Conservation (phyloP, 2,113 vertebrate genomes). For the Thunnus thynnus region DNA sequence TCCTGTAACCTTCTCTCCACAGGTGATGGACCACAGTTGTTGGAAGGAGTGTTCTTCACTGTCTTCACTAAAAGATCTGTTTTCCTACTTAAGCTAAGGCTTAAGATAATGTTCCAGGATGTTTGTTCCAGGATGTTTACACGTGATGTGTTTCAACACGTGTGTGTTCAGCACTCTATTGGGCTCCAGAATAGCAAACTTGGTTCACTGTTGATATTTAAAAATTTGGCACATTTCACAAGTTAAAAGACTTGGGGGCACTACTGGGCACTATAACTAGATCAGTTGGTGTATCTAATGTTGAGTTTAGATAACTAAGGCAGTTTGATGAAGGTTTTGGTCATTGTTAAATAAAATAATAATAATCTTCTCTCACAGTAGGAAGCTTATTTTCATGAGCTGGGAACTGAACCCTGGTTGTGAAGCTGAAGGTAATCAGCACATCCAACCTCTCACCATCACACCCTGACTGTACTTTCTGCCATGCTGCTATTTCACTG, state of each 20-base stretch:
- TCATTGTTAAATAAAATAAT: not conserved
- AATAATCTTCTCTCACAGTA: not conserved
- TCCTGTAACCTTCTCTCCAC: not conserved
- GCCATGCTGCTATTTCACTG: slow-evolving; percentile 43
- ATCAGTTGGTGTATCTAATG: not conserved
- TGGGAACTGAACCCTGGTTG: not conserved
- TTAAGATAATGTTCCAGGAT: not conserved
- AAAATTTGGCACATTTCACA: not conserved
- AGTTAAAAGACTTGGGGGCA: not conserved
- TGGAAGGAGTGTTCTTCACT: not conserved
- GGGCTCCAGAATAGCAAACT: not conserved
- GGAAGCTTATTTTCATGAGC: not conserved
- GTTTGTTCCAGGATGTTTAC: not conserved
- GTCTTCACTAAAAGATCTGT: not conserved
- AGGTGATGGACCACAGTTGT: slow-evolving; percentile 7
- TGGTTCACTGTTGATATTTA: not conserved
- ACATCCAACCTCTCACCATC: not conserved
- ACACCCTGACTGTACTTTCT: slow-evolving; percentile 10
- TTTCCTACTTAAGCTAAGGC: not conserved
- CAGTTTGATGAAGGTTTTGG: not conserved
- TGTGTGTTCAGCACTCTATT: not conserved
- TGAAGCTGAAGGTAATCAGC: not conserved
- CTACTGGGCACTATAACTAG: too few relatives aligned
- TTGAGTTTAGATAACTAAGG: not conserved
- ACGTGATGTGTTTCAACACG: not conserved